Conservation (phyloP, 1,140 invertebrate species). For the Drosophila athabasca region DNA sequence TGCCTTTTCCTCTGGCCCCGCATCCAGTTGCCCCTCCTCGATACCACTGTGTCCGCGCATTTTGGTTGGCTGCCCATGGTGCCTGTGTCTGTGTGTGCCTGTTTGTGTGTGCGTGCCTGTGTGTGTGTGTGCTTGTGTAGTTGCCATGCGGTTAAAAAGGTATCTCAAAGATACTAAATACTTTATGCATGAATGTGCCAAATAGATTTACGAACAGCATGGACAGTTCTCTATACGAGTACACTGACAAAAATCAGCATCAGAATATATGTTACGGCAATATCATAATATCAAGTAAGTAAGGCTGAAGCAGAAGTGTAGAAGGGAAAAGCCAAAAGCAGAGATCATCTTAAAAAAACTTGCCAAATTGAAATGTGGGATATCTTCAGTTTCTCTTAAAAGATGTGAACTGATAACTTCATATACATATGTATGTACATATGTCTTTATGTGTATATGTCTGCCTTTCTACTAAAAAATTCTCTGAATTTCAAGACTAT, state of each 20-base stretch:
- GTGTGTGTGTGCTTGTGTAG: slow-evolving; percentile 60
- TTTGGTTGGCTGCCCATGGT: slow-evolving; percentile 75
- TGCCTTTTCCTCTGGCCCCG: neutral
- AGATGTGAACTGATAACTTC: too few species aligned
- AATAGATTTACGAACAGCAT: slow-evolving; percentile 75
- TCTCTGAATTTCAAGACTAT: too few species aligned
- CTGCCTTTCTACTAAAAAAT: too few species aligned
- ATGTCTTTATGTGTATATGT: too few species aligned
- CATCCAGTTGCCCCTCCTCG: neutral
- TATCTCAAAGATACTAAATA: slow-evolving; percentile 82
- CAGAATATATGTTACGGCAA: too few species aligned
- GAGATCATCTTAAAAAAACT: neutral
- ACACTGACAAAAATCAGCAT: neutral
- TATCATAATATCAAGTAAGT: too few species aligned
- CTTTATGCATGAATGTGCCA: slow-evolving; percentile 82
- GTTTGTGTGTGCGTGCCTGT: slow-evolving; percentile 3
- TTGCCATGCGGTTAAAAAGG: slow-evolving; percentile 79
- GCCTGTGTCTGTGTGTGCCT: slow-evolving; percentile 35
- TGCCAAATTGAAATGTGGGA: too few species aligned
- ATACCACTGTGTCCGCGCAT: slow-evolving; percentile 65
- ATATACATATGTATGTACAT: too few species aligned
- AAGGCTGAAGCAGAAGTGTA: too few species aligned
- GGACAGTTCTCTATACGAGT: slow-evolving; percentile 24
- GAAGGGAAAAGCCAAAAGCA: neutral
- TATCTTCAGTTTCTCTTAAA: too few species aligned